Evolutionary conservation across 2,113 vertebrate genomes (phyloP), one percentile per base, ranked within the genome.

Genomic region (Arenaria interpres): DNA sequence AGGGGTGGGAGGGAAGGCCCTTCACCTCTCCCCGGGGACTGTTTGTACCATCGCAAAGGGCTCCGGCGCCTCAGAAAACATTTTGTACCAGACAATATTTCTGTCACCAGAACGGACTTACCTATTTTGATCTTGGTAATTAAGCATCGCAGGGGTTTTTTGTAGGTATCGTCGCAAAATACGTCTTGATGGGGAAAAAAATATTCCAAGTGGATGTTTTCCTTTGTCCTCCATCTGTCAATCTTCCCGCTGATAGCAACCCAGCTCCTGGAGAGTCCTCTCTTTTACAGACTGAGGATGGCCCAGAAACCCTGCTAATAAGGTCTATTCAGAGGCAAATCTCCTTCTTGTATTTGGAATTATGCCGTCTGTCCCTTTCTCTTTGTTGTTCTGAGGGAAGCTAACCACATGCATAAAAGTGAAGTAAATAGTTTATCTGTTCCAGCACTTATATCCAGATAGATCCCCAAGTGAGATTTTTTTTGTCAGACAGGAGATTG

Each of bases 141-240:
- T 71, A 89, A 85, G 32, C 28, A 33, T 43, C 22, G 4, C 9
- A 33, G 54, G 56, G 45, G 10, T 69, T 90, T 82, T 64, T 18
- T 23, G 33, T 25, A 33, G 33, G n/a, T n/a, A 21, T 35, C 1
- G 0, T 64, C 1, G 0, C 57, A 74, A 93, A 74, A n/a, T 18
- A 20, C 5, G 35, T 45, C 74, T 54, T 22, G 54, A 21, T 72
- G 60, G 43, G 39, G 20, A 12, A 66, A 37, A 82, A 35, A 9
- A 2, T 11, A 20, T 59, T 53, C 63, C 53, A 43, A 45, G 53
- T 17, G 15, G 68, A n/a, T 63, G 8, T 79, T 88, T 85, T 67
- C 37, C 24, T 60, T 66, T 60, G 41, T 71, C 30, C 15, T 77
- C 59, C 9, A 7, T 23, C 53, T 74, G 43, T 41, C n/a, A 41